Base-by-base conservation (phyloP, 2,888 invertebrate species). In the Clostera curtula region DNA sequence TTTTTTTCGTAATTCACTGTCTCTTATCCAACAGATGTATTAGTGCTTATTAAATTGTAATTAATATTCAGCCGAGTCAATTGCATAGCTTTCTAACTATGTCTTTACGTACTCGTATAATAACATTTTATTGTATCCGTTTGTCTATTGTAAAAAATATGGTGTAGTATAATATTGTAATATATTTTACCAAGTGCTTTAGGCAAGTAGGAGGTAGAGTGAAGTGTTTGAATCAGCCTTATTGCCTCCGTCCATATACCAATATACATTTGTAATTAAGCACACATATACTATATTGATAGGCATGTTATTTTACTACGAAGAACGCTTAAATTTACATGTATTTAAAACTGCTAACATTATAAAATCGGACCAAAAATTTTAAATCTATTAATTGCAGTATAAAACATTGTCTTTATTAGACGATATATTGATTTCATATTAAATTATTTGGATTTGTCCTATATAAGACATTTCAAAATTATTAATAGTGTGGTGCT, bases 231-330 rank as follows among this genome's bases (percentile, higher is more conserved):
- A 52, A 51, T 38, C 45, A 65, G 51, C 73, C 74, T 71, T 73
- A 71, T 71, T 71, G 63, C 63, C 45, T 74, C 74, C 74, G 74
- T 76, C 74, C 75, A 69, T 25, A 16, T 37, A 29, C 30, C 20
- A 29, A n/a, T n/a, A n/a, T n/a, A n/a, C n/a, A n/a, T n/a, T n/a
- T n/a, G n/a, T n/a, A n/a, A n/a, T n/a, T n/a, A n/a, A n/a, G n/a
- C n/a, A n/a, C n/a, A n/a, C n/a, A n/a, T n/a, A n/a, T n/a, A n/a
- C n/a, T n/a, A n/a, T n/a, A n/a, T n/a, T n/a, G n/a, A n/a, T n/a
- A n/a, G n/a, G n/a, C n/a, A n/a, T n/a, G n/a, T n/a, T n/a, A n/a
- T n/a, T n/a, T n/a, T n/a, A n/a, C n/a, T n/a, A n/a, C n/a, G n/a
- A n/a, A n/a, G n/a, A n/a, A n/a, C n/a, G n/a, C n/a, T n/a, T n/a